These are phyloP conservation scores for Sebastes schlegelii DNA, from an alignment of 2,113 vertebrate genomes.

Conservation along the genomic window DNA sequence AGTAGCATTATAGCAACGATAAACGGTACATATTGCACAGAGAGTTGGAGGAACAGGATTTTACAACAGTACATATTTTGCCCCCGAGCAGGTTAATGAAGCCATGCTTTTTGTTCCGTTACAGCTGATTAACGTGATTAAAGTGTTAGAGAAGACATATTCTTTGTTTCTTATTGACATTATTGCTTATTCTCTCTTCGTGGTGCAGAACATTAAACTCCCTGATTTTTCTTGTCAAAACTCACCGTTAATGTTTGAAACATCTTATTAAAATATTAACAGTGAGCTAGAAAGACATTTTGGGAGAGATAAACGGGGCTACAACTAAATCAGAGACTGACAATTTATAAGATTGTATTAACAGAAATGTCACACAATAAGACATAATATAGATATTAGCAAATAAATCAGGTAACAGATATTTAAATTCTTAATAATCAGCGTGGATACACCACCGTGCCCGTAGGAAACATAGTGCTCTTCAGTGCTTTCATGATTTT, in stretches of 20 bases:
- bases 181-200: slow-evolving; percentile 57
- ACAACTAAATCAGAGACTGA: slow-evolving; percentile 8
- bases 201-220: slow-evolving; percentile 31
- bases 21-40: neutral
- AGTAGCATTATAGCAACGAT: too few relatives aligned
- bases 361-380: neutral
- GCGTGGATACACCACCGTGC: neutral
- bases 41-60: neutral
- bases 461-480: slow-evolving; percentile 29
- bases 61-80: too few relatives aligned
- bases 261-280: neutral
- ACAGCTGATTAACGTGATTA: neutral
- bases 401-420: neutral
- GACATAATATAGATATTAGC: neutral
- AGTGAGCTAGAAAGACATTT: neutral
- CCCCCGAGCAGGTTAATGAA: too few relatives aligned
- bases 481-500: slow-evolving; percentile 10
- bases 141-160: neutral
- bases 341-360: neutral
- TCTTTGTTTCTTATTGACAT: neutral
- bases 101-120: neutral
- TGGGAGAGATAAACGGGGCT: neutral
- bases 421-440: neutral
- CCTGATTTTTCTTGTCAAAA: slow-evolving; percentile 54
- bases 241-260: neutral